phyloP scores from a whole-genome alignment of 2,888 invertebrate genomes.

The Litoditis marina region DNA sequence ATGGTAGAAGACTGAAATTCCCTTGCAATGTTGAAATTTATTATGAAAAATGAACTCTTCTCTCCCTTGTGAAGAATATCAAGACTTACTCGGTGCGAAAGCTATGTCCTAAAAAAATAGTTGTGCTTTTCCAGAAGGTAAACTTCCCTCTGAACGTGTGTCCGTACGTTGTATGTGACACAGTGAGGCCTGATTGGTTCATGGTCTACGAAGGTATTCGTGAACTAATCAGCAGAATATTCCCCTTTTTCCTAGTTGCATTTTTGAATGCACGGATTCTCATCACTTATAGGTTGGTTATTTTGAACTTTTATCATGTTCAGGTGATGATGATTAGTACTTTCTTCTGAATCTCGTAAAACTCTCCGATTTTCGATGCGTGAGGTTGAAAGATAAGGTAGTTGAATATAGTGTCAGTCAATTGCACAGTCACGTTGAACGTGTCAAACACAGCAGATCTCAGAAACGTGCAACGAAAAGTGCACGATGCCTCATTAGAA shows the following conservation, averaged over 20 bases:
- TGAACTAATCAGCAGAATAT: slow-evolving; percentile 63
- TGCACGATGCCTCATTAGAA: too few relatives aligned
- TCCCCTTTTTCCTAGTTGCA: slow-evolving; percentile 65
- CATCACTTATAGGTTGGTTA: slow-evolving; percentile 62
- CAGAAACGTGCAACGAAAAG: too few relatives aligned
- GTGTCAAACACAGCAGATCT: too few relatives aligned
- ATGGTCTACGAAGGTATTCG: slow-evolving; percentile 53
- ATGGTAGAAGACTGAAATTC: neutral
- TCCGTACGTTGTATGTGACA: slow-evolving; percentile 57
- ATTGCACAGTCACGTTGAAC: too few relatives aligned
- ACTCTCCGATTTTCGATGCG: too few relatives aligned
- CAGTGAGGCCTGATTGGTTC: slow-evolving; percentile 46
- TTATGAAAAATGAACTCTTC: neutral
- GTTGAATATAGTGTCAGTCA: too few relatives aligned
- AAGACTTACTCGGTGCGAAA: too few relatives aligned
- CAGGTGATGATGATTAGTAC: too few relatives aligned
- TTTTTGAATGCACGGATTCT: slow-evolving; percentile 65
- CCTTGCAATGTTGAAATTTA: neutral
- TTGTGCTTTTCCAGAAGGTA: too few relatives aligned
- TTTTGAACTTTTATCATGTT: neutral
- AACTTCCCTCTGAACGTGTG: slow-evolving; percentile 31
- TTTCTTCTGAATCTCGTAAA: neutral
- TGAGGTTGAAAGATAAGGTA: too few relatives aligned
- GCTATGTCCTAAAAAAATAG: too few relatives aligned
- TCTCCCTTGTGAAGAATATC: too few relatives aligned